These are phyloP conservation scores for Eulemur albifrons DNA, from an alignment of 2,797 vertebrate species.

Conservation along the genomic window DNA sequence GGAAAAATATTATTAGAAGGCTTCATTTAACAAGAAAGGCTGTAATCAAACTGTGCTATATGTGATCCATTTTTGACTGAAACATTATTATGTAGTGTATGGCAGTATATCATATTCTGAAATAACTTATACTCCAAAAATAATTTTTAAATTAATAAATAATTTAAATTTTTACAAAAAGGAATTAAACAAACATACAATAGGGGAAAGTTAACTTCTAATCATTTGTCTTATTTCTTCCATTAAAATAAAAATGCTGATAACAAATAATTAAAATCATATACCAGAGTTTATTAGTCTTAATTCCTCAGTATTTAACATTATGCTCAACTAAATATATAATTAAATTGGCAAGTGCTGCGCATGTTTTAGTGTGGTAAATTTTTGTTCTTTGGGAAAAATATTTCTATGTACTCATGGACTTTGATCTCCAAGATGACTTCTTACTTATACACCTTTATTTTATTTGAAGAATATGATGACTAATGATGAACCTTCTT, in stretches of 20 bases:
- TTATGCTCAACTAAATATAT: constrained; percentile 60
- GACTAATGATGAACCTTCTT: background rate
- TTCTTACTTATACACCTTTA: background rate
- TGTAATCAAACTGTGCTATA: background rate
- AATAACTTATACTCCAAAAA: constrained; percentile 23
- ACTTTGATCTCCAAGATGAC: constrained; percentile 30
- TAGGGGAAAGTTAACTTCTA: background rate
- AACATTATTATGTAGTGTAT: background rate
- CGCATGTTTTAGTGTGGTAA: background rate
- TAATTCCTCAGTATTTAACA: constrained; percentile 68
- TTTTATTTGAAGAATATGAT: constrained; percentile 31
- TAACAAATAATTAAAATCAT: constrained; percentile 69
- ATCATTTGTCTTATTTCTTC: constrained; percentile 57
- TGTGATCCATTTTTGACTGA: background rate
- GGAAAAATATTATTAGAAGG: background rate
- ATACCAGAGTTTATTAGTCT: constrained; percentile 54
- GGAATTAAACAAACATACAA: background rate
- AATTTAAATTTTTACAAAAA: constrained; percentile 53
- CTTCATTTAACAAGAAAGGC: background rate
- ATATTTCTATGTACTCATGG: background rate
- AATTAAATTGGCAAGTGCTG: constrained; percentile 71
- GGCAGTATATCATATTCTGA: background rate
- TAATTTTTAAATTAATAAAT: constrained; percentile 14
- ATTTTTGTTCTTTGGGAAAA: constrained; percentile 11
- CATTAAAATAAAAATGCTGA: constrained; percentile 63